phyloP scores from a whole-genome alignment of 2,888 invertebrate species.

The Cheiracanthium punctorium region DNA sequence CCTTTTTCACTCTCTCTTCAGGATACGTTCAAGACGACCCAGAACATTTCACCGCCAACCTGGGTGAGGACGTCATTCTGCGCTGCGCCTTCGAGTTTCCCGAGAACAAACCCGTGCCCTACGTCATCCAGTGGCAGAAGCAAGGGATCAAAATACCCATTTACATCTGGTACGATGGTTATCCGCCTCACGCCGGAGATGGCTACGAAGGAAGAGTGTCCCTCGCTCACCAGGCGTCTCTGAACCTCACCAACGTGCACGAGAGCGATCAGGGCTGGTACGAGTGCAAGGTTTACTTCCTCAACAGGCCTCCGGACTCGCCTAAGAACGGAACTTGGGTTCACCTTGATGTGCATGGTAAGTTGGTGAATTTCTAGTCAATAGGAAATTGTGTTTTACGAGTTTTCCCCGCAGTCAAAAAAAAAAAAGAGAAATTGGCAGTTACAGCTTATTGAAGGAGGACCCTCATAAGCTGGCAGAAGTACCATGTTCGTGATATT shows the following conservation, averaged over 20 bases:
- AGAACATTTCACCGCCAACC: slow-evolving; percentile 85
- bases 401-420: no score
- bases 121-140: slow-evolving; percentile 99
- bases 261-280: slow-evolving; percentile 98
- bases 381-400: no score
- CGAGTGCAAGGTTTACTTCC: slow-evolving; percentile 91
- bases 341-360: slow-evolving; percentile 88
- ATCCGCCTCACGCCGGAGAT: slow-evolving; percentile 96
- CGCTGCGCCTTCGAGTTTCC: slow-evolving; percentile 98
- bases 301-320: slow-evolving; percentile 77
- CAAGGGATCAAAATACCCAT: slow-evolving; percentile 96
- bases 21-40: slow-evolving; percentile 52
- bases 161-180: slow-evolving; percentile 98
- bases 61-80: slow-evolving; percentile 96
- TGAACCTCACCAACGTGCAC: slow-evolving; percentile 95
- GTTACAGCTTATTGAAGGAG: no score
- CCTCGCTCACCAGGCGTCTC: slow-evolving; percentile 91
- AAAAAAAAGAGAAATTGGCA: no score
- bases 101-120: slow-evolving; percentile 83
- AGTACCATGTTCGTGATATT: no score
- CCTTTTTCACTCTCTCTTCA: not conserved
- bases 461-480: no score
- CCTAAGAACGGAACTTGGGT: slow-evolving; percentile 93
- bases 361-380: no score
- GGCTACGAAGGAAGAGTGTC: slow-evolving; percentile 95